Percentiles rank a stretch among this genome's conserved stretches.
phyloP scores from a whole-genome alignment of 2,797 vertebrate genomes.

The Podargus strigoides region DNA sequence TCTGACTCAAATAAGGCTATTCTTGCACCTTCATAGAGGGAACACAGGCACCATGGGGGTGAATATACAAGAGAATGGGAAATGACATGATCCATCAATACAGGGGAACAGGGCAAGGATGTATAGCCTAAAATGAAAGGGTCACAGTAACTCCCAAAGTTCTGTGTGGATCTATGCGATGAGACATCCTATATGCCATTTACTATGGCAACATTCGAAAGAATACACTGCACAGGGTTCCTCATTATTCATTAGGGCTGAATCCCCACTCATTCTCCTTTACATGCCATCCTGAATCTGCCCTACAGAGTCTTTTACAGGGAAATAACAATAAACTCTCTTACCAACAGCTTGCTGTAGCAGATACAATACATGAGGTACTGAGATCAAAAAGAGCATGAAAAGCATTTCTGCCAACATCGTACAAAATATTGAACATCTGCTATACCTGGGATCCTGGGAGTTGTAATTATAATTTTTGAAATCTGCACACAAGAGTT shows the following conservation, averaged over 20 bases:
- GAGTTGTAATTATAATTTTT: slow-evolving; percentile 85
- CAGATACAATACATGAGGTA: slow-evolving; percentile 78
- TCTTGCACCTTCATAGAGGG: neutral
- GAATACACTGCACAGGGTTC: slow-evolving; percentile 1
- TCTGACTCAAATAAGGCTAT: neutral
- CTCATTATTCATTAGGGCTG: slow-evolving; percentile 52
- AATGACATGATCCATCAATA: slow-evolving; percentile 2
- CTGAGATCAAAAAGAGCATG: slow-evolving; percentile 80
- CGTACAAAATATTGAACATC: slow-evolving; percentile 84
- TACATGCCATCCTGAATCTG: slow-evolving; percentile 30
- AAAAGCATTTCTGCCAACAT: slow-evolving; percentile 81
- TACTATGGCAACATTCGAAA: neutral
- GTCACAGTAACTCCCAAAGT: neutral
- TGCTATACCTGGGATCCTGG: slow-evolving; percentile 82
- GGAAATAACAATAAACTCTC: slow-evolving; percentile 75
- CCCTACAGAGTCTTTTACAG: slow-evolving; percentile 56
- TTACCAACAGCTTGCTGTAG: slow-evolving; percentile 80
- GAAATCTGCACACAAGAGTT: slow-evolving; percentile 84
- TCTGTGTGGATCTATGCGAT: neutral
- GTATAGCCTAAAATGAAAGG: slow-evolving; percentile 12
- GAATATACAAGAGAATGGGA: slow-evolving; percentile 11
- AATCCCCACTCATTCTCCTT: slow-evolving; percentile 34
- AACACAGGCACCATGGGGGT: neutral
- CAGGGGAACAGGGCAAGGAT: neutral
- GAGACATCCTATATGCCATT: neutral